These are phyloP conservation scores for Phengaris arion DNA, from an alignment of 2,888 invertebrate species.

Conservation along the genomic window DNA sequence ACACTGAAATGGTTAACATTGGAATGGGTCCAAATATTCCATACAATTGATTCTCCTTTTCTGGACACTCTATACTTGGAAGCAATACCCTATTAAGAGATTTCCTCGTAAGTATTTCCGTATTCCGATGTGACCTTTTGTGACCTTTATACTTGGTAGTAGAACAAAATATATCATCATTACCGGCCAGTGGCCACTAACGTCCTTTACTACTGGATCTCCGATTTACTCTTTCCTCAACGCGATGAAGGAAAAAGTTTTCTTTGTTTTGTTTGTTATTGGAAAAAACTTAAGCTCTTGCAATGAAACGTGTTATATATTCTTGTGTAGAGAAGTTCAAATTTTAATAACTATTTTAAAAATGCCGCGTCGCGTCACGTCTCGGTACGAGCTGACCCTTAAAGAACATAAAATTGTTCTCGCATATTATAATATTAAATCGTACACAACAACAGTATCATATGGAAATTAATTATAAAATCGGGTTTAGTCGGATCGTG, in stretches of 20 bases:
- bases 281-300: too few relatives aligned
- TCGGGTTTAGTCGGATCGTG: background rate
- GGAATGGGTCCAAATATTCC: background rate
- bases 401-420: background rate
- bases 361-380: too few relatives aligned
- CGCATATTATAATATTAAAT: background rate
- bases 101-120: conserved; percentile 6
- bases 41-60: conserved; percentile 1
- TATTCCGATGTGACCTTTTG: background rate
- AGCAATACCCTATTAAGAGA: conserved; percentile 8
- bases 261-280: too few relatives aligned
- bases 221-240: too few relatives aligned
- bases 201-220: too few relatives aligned
- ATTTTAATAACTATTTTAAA: too few relatives aligned
- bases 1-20: background rate
- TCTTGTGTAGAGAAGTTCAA: too few relatives aligned
- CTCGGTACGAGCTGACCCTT: too few relatives aligned
- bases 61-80: background rate
- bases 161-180: too few relatives aligned
- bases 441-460: conserved; percentile 11
- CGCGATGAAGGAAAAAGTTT: too few relatives aligned
- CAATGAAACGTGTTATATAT: too few relatives aligned
- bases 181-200: too few relatives aligned
- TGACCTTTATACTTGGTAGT: background rate
- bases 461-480: conserved; percentile 21